Base-by-base conservation (phyloP, 37 sponge, comb jelly and placozoan species). In the Cliona cf. orientalis region DNA sequence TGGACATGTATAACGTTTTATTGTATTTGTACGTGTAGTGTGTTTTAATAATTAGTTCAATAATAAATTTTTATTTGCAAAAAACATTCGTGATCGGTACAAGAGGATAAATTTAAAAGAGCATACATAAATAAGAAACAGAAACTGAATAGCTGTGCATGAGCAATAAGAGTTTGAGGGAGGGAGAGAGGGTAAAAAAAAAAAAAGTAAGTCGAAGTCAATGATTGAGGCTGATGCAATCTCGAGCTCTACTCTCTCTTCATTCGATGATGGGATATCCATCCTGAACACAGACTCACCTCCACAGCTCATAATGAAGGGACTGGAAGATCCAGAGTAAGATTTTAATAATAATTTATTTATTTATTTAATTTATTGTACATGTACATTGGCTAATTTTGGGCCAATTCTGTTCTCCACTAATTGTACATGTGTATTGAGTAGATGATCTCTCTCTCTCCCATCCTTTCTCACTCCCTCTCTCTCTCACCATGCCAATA, bases 371-470 rank as follows among this genome's bases (percentile, higher is more conserved):
- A 6, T 38, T 68, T 36, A 11, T 14, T 68, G 41, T 68, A 12
- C 6, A 11, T 36, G 23, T 68, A 14, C 36, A 12, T 35, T 68
- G n/a, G n/a, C n/a, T 17, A n/a, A 49, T 49, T 19, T 5, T 31
- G 2, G 31, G 5, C 5, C 34, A 32, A 5, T 3, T 31, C 5
- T 66, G 5, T 3, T 32, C 21, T 61, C 55, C n/a, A n/a, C n/a
- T 87, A 87, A 79, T 86, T 40, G 80, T 84, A 41, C 45, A 59
- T 4, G 84, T 84, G 93, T 49, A n/a, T n/a, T n/a, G n/a, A n/a
- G 37, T 66, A 21, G 45, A 3, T 3, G 2, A 12, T 43, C 45
- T 70, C 71, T 29, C 45, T 29, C 71, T 5, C 69, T 37, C 40
- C 25, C 63, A 19, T 17, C 55, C 55, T 19, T 19, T 19, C 28